Evolutionary conservation across 2,888 invertebrate species (phyloP), one percentile per base, ranked within the genome.

Genomic region (Crocallis elinguaria): DNA sequence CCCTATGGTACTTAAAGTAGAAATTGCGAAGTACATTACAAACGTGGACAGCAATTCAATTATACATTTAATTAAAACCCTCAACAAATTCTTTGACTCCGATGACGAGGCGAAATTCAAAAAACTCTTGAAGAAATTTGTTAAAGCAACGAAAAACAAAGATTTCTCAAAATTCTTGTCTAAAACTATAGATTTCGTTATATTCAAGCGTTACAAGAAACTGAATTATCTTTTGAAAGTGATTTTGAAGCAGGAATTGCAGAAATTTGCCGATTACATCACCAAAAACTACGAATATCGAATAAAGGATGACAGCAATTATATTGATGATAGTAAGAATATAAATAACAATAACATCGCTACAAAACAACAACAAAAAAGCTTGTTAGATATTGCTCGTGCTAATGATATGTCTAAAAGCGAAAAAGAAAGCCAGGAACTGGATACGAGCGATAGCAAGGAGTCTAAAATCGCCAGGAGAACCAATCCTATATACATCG

Each of bases 1-100:
- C 0, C 58, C 56, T 7, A 13, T 55, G 9, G 6, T 17, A 12
- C 23, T 58, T 3, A 61, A 58, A 49, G 41, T 56, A 2, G 55
- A 48, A 12, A 51, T 61, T 7, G 55, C 58, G 0, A 56, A 53
- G 14, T 51, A 48, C 4, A 7, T 61, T 6, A 56, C 37, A 0
- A 53, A 13, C n/a, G n/a, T 25, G 4, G 48, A 56, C 11, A 21
- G 13, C 2, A 33, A 29, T 6, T 11, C 32, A 5, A 35, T 50
- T 2, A 25, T 45, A 0, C 41, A 12, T 2, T 37, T 60, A 23
- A 35, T 56, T n/a, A 32, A n/a, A 11, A 45, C 36, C 0, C 4
- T 60, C 0, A 50, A 60, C 9, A 32, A 23, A 8, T 50, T 50
- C 2, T 53, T 49, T 16, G 48, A 56, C 8, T 7, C 21, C 0